These are phyloP conservation scores for Butorides virescens DNA, from an alignment of 2,113 vertebrate species.

Conservation along the genomic window DNA sequence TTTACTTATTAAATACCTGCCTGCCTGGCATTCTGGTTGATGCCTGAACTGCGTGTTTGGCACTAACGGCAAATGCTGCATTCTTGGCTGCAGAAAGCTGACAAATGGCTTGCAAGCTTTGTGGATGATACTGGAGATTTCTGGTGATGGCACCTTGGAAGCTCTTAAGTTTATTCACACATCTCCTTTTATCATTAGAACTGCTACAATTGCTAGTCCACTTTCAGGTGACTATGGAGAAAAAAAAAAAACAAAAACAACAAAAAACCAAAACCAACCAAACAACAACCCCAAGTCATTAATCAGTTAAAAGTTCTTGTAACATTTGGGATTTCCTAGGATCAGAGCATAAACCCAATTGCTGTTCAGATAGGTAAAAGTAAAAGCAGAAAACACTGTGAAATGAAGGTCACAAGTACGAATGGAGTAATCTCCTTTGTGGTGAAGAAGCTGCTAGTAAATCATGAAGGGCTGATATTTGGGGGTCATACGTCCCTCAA, in stretches of 20 bases:
- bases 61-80: background rate
- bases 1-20: background rate
- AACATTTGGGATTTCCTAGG: background rate
- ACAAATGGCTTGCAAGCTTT: background rate
- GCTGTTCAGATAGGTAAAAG: background rate
- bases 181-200: background rate
- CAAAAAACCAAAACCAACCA: background rate
- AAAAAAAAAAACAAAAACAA: background rate
- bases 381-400: background rate
- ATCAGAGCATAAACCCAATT: background rate
- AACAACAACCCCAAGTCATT: background rate
- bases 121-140: background rate
- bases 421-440: background rate
- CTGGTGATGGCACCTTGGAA: background rate
- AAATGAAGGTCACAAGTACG: background rate
- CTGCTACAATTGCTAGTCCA: background rate
- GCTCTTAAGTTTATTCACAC: background rate
- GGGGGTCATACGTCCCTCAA: rapidly evolving
- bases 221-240: background rate
- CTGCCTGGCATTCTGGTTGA: background rate
- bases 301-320: background rate
- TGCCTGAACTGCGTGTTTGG: background rate
- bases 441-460: background rate
- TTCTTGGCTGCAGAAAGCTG: background rate
- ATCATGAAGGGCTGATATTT: background rate